phyloP scores from a whole-genome alignment of 2,797 vertebrate species.

The Iguana delicatissima region DNA sequence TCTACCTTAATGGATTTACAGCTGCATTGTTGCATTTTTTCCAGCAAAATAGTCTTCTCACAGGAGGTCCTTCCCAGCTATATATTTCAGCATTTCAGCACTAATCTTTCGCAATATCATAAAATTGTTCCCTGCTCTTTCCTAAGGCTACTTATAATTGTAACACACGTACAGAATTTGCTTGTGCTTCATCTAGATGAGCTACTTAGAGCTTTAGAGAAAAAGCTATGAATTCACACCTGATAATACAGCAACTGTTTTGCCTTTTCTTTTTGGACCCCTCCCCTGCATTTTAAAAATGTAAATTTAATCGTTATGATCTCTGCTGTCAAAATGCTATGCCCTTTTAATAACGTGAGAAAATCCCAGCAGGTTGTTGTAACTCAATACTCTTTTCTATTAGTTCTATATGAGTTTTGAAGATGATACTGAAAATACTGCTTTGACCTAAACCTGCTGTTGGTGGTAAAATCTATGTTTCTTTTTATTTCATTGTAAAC shows the following conservation, averaged over 20 bases:
- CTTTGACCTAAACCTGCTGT: background rate
- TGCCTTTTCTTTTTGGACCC: background rate
- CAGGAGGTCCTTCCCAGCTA: constrained; percentile 62
- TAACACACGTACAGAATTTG: constrained; percentile 56
- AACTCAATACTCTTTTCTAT: constrained; percentile 19
- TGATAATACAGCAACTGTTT: constrained; percentile 37
- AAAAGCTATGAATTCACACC: constrained; percentile 59
- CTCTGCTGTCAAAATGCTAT: constrained; percentile 6
- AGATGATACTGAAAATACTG: constrained; percentile 37
- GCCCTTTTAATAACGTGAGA: background rate
- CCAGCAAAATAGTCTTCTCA: constrained; percentile 71
- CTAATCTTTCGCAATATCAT: constrained; percentile 69
- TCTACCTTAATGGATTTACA: constrained; percentile 73
- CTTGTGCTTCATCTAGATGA: constrained; percentile 68
- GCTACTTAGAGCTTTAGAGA: constrained; percentile 45
- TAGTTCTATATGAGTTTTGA: constrained; percentile 17
- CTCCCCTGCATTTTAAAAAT: rapidly evolving
- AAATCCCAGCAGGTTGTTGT: constrained; percentile 38
- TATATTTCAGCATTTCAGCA: constrained; percentile 68
- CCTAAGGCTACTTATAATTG: constrained; percentile 73
- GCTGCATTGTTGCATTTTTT: constrained; percentile 65
- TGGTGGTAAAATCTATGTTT: background rate
- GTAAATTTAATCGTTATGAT: constrained; percentile 1
- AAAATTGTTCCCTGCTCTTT: constrained; percentile 65
- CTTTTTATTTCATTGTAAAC: background rate